These are phyloP conservation scores for Actinopyga echinites DNA, from an alignment of 53 echinoderm and acorn worm species.

Conservation along the genomic window DNA sequence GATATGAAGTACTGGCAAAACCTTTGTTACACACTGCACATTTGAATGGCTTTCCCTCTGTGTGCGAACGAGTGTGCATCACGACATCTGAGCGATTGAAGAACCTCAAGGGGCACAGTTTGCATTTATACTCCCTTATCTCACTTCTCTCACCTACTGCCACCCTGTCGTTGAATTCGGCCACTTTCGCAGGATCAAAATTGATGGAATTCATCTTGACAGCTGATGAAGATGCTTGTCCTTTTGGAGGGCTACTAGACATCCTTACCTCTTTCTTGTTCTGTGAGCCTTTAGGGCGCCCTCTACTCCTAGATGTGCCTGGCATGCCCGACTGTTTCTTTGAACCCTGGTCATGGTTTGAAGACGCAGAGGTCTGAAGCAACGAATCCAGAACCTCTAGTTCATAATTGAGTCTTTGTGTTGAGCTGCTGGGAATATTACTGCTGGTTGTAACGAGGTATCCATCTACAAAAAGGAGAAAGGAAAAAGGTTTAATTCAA, in stretches of 20 bases:
- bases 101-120: slow-evolving; percentile 87
- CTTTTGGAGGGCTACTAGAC: background rate
- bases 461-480: background rate
- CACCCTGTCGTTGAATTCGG: slow-evolving; percentile 17
- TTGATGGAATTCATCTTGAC: slow-evolving; percentile 12
- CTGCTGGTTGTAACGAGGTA: background rate
- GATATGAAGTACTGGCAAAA: slow-evolving; percentile 89
- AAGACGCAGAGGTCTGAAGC: background rate
- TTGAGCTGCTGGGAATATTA: slow-evolving; percentile 4
- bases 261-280: slow-evolving; percentile 28
- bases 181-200: slow-evolving; percentile 30
- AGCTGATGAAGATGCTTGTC: background rate
- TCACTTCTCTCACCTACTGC: slow-evolving; percentile 43
- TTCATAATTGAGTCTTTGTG: slow-evolving; percentile 8
- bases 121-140: slow-evolving; percentile 85
- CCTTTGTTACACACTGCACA: slow-evolving; percentile 89
- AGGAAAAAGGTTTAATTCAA: background rate
- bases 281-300: slow-evolving; percentile 37
- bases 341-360: background rate
- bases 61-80: slow-evolving; percentile 87
- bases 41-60: slow-evolving; percentile 91
- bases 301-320: slow-evolving; percentile 25
- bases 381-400: slow-evolving; percentile 28
- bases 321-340: background rate
- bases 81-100: slow-evolving; percentile 88